Percentiles rank a stretch among this genome's conserved stretches.
Conservation (phyloP, 2,113 vertebrate species). For the Merops nubicus region DNA sequence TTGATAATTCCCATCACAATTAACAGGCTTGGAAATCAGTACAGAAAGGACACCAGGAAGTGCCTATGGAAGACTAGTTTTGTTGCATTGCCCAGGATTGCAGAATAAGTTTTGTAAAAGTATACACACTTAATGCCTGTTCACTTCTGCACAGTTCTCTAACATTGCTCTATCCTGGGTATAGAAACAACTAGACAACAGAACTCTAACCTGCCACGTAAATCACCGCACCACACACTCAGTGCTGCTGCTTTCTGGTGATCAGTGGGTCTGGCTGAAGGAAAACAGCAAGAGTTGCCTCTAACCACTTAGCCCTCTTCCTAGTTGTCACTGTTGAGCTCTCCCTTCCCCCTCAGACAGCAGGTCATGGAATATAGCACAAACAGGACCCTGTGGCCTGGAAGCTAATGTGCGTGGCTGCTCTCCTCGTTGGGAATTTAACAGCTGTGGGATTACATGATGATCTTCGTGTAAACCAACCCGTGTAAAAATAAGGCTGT, state of each 20-base stretch:
- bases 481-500: neutral
- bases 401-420: neutral
- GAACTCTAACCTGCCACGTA: neutral
- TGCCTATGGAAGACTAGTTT: neutral
- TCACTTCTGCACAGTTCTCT: neutral
- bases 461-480: neutral
- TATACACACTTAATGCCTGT: neutral
- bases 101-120: neutral
- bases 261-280: rapidly evolving
- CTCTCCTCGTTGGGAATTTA: neutral
- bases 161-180: neutral
- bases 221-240: rapidly evolving
- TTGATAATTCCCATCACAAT: neutral
- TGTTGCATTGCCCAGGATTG: neutral
- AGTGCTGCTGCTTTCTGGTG: neutral
- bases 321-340: rapidly evolving
- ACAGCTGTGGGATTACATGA: neutral
- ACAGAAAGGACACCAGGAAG: neutral
- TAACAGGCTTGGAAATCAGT: neutral
- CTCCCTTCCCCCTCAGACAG: neutral
- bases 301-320: neutral
- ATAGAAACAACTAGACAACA: neutral
- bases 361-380: neutral
- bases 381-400: neutral
- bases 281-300: neutral